These are phyloP conservation scores for Ceuthmochares aereus DNA, from an alignment of 2,113 vertebrate species.

Conservation along the genomic window DNA sequence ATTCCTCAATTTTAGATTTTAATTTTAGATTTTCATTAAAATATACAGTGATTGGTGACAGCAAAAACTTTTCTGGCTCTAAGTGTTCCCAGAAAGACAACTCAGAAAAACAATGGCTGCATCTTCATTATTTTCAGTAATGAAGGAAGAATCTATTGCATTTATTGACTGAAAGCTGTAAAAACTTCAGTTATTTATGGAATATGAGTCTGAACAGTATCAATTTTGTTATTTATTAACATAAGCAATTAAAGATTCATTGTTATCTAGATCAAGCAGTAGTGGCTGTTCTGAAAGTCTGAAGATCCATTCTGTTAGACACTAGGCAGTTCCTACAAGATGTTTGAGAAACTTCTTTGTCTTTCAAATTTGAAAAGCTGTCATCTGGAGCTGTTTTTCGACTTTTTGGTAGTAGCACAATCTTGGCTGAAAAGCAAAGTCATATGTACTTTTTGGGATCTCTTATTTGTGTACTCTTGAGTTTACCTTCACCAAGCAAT, in stretches of 20 bases:
- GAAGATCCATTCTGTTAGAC: not conserved
- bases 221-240: not conserved
- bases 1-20: not conserved
- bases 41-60: not conserved
- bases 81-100: not conserved
- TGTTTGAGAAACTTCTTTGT: conserved; percentile 24
- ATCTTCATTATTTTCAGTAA: not conserved
- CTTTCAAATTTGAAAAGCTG: conserved; percentile 29
- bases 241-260: not conserved
- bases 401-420: conserved; percentile 17
- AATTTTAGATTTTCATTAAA: not conserved
- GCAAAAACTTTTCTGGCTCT: not conserved
- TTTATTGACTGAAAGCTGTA: not conserved
- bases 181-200: not conserved
- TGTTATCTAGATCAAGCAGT: not conserved
- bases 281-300: not conserved
- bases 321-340: not conserved
- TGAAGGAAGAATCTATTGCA: not conserved
- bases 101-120: not conserved
- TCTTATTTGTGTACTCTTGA: conserved; percentile 37
- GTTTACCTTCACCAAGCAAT: conserved; percentile 8
- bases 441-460: not conserved
- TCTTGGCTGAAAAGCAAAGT: conserved; percentile 19
- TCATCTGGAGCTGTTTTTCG: conserved; percentile 21
- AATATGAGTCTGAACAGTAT: not conserved